Base-by-base conservation (phyloP, 2,888 invertebrate species). In the Electrophaes corylata region DNA sequence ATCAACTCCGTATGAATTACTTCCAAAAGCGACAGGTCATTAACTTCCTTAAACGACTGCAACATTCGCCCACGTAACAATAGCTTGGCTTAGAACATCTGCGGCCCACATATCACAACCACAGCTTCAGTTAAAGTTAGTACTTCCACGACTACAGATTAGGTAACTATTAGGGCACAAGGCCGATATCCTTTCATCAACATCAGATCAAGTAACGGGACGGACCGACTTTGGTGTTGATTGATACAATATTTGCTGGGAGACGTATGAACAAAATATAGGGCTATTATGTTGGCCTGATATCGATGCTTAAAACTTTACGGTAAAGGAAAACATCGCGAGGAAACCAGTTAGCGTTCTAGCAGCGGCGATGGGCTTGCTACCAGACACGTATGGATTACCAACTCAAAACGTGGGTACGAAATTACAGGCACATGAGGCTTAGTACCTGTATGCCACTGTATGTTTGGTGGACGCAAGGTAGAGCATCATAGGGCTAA, bases 121-220 rank as follows among this genome's bases (percentile, higher is more conserved):
- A 51, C 29, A 55, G 55, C 20, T 16, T 10, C 12, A 19, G 8
- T 41, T 14, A 18, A 19, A 55, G 55, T 51, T 39, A 46, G 12
- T 54, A 59, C n/a, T n/a, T n/a, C 20, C 5, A 20, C 20, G 20
- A 1, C 20, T 1, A 20, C 5, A 20, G 26, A 29, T 47, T 23
- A 18, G 14, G n/a, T 23, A 47, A 29, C 11, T 31, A 31, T 6
- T 46, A n/a, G 19, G 26, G 19, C 44, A 33, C 81, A 83, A 84
- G 84, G 84, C 75, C 81, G 72, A 76, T 55, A 80, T 82, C 79
- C 82, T 84, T 84, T 77, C 79, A 83, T 81, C 77, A 78, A 69
- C 70, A 52, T 54, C 60, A 64, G 67, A 73, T 77, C 75, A 72
- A 77, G 78, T 83, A 83, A 81, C 79, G 78, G 76, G 70, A 72